Base-by-base conservation (phyloP, 1,140 invertebrate genomes). In the Lordiphosa stackelbergi region DNA sequence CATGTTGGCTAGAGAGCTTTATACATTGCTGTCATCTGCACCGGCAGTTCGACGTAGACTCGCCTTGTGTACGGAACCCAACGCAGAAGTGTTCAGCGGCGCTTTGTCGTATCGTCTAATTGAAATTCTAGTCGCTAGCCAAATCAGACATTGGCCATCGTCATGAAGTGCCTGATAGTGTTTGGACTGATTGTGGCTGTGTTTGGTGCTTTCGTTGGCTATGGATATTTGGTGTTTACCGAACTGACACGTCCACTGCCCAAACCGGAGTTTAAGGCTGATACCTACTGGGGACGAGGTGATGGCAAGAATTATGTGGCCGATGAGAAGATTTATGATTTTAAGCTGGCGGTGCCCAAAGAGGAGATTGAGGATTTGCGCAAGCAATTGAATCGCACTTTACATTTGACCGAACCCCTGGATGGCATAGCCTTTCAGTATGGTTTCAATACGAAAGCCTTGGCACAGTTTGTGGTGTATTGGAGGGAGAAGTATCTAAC, bases 351-450 rank as follows among this genome's bases (percentile, higher is more conserved):
- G n/a, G 74, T 73, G 16, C 70, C 70, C 0, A 9, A 72, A 35
- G 53, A 51, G 9, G 75, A 90, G 54, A 86, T 93, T 8, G 85
- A 89, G 31, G 92, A 94, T 71, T 87, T 95, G 3, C 90, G 91
- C 62, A 63, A 88, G 9, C 88, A 93, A 37, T 86, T 95, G 1
- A 88, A 90, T 43, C 87, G 89, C 42, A 88, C 91, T 11, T 73
- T 90, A 22, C 78, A 88, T 10, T 89, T 92, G 7, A 87, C 88
- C 8, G 88, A 89, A 9, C 91, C 93, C 0, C 70, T 96, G 48
- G 91, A 94, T 77, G 92, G 90, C 19, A 88, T 90, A 2, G 89
- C 91, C 37, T 96, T 95, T 66, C 87, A 92, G 55, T 96, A 95
- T 85, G 95, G 95, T 2, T 93, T 95, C 56, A 94, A 95, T 79